phyloP scores from a whole-genome alignment of 2,113 vertebrate species.

The Australoheros scitulus region DNA sequence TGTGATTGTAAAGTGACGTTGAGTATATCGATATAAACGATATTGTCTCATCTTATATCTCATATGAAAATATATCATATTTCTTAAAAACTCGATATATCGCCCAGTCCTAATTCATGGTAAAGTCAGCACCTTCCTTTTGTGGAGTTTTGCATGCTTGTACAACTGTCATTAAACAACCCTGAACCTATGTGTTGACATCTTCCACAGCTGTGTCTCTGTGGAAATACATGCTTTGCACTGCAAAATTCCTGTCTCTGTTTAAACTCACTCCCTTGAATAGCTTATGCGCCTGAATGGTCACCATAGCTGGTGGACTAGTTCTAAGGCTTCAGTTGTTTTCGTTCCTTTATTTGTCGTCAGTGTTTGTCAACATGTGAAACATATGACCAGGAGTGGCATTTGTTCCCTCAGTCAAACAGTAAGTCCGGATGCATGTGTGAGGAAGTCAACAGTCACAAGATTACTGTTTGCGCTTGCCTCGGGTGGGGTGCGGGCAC shows the following conservation, averaged over 20 bases:
- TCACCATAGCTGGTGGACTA: not conserved
- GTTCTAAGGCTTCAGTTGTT: slow-evolving; percentile 1
- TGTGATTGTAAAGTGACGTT: no score
- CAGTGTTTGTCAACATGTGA: slow-evolving; percentile 44
- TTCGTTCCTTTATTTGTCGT: not conserved
- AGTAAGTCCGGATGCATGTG: slow-evolving; percentile 61
- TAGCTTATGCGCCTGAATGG: slow-evolving; percentile 19
- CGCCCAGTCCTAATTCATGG: not conserved
- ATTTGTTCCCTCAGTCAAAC: slow-evolving; percentile 40
- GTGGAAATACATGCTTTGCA: slow-evolving; percentile 58
- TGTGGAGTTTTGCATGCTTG: slow-evolving; percentile 6
- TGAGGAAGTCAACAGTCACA: slow-evolving; percentile 70
- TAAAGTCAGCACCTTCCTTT: not conserved
- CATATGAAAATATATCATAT: no score
- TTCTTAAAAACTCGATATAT: no score
- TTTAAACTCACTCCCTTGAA: slow-evolving; percentile 41
- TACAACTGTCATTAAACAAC: slow-evolving; percentile 7
- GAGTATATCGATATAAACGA: no score
- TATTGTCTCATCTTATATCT: no score
- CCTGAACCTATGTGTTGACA: slow-evolving; percentile 40
- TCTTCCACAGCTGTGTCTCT: slow-evolving; percentile 61
- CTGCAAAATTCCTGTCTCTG: slow-evolving; percentile 57
- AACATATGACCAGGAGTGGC: slow-evolving; percentile 17
- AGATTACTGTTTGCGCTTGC: slow-evolving; percentile 70
- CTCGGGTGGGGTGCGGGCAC: slow-evolving; percentile 54